Conservation (phyloP, 2,113 vertebrate genomes). For the Corythaixoides concolor region DNA sequence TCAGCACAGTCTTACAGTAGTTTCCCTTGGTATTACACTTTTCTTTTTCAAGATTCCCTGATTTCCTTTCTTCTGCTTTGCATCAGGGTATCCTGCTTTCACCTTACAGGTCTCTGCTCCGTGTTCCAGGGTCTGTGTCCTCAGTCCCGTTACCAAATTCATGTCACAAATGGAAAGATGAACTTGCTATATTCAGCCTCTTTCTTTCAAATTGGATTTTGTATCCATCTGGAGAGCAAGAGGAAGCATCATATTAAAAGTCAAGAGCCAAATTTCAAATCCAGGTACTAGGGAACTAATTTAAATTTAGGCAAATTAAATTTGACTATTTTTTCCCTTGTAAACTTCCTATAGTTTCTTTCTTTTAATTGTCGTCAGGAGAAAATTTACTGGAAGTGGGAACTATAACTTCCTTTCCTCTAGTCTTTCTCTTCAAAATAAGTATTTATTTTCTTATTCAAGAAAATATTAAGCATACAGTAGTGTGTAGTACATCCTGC, state of each 20-base stretch:
- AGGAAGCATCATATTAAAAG: background rate
- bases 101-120: background rate
- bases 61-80: background rate
- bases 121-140: background rate
- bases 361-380: background rate
- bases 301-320: background rate
- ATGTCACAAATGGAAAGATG: background rate
- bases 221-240: background rate
- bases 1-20: background rate
- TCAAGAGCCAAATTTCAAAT: background rate
- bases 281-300: background rate
- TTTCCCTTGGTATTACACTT: background rate
- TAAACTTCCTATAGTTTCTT: background rate
- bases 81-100: background rate
- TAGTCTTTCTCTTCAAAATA: background rate
- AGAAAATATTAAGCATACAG: no score
- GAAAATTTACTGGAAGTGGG: background rate
- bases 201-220: background rate
- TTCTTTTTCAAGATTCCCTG: background rate
- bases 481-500: background rate
- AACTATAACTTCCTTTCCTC: background rate
- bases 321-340: background rate
- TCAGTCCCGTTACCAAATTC: background rate
- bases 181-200: background rate
- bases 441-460: background rate